Evolutionary conservation across 2,888 invertebrate species (phyloP).

Genomic region (Fragum sueziense): DNA sequence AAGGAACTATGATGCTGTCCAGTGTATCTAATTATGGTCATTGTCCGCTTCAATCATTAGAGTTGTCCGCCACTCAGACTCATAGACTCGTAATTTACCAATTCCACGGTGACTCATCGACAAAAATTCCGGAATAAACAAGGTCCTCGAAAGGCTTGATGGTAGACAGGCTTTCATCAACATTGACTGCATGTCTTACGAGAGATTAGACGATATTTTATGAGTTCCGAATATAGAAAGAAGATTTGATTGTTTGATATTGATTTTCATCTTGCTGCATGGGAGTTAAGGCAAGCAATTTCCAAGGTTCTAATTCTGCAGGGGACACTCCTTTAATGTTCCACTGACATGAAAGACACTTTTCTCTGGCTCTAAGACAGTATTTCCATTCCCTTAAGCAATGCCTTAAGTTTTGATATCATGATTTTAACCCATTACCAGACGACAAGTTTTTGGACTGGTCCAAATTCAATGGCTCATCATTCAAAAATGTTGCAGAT

Average conservation of each 20-base stretch:
- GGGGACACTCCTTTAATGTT: neutral
- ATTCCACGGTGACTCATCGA: conserved; percentile 13
- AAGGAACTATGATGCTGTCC: neutral
- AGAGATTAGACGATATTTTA: conserved; percentile 19
- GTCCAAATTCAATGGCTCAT: no score
- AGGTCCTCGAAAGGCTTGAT: conserved; percentile 17
- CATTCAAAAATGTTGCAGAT: no score
- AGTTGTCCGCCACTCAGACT: neutral
- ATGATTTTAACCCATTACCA: no score
- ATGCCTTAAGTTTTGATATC: no score
- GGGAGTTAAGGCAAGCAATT: neutral
- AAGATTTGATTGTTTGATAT: conserved; percentile 22
- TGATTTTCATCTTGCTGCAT: conserved; percentile 16
- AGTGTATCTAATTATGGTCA: conserved; percentile 1
- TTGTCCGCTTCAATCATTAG: neutral
- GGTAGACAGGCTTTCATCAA: conserved; percentile 18
- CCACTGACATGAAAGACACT: neutral
- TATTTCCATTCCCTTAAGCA: no score
- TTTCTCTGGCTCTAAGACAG: no score
- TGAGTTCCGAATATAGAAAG: conserved; percentile 17
- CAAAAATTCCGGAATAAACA: neutral
- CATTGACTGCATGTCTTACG: conserved; percentile 26
- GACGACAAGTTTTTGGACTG: no score
- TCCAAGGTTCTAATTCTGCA: neutral
- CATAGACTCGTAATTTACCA: conserved; percentile 17